Percentiles rank a stretch among this genome's conserved stretches.
phyloP scores from a whole-genome alignment of 2,797 vertebrate genomes.

The Syngnathus acus region DNA sequence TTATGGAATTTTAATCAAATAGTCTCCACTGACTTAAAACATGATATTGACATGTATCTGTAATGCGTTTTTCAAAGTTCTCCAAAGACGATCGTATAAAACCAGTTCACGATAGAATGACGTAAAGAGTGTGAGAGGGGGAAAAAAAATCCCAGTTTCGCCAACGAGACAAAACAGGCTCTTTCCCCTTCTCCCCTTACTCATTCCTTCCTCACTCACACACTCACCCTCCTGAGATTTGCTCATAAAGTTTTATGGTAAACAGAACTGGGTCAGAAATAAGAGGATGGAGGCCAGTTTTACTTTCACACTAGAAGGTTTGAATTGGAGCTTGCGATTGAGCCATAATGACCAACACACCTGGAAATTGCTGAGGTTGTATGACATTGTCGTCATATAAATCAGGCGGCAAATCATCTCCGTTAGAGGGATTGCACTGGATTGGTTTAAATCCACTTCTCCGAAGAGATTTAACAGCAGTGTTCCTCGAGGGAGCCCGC shows the following conservation, averaged over 20 bases:
- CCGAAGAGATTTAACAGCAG: slow-evolving; percentile 22
- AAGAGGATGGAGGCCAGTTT: slow-evolving; percentile 42
- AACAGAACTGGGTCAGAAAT: slow-evolving; percentile 63
- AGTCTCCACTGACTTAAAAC: too few species aligned
- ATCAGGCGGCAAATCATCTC: slow-evolving; percentile 30
- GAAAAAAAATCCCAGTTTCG: slow-evolving; percentile 15
- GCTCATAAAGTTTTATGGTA: slow-evolving; percentile 63
- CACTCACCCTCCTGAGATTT: slow-evolving; percentile 44
- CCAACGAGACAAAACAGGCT: slow-evolving; percentile 30
- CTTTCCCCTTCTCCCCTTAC: slow-evolving; percentile 23
- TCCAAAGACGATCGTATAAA: not conserved
- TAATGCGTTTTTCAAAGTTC: not conserved
- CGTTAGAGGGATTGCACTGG: slow-evolving; percentile 6
- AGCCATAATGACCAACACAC: slow-evolving; percentile 36
- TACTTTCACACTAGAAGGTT: slow-evolving; percentile 29
- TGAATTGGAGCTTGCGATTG: slow-evolving; percentile 36
- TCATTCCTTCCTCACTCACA: slow-evolving; percentile 37
- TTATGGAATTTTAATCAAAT: too few species aligned
- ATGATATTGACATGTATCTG: too few species aligned
- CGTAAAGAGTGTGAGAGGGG: not conserved
- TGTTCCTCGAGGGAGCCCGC: slow-evolving; percentile 12
- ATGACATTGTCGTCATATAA: slow-evolving; percentile 33
- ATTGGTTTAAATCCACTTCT: slow-evolving; percentile 22
- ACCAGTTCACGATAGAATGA: slow-evolving; percentile 2
- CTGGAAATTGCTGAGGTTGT: slow-evolving; percentile 37